Evolutionary conservation across 1,140 invertebrate genomes (phyloP), one percentile per base, ranked within the genome.

Genomic region (Lordiphosa collinella): DNA sequence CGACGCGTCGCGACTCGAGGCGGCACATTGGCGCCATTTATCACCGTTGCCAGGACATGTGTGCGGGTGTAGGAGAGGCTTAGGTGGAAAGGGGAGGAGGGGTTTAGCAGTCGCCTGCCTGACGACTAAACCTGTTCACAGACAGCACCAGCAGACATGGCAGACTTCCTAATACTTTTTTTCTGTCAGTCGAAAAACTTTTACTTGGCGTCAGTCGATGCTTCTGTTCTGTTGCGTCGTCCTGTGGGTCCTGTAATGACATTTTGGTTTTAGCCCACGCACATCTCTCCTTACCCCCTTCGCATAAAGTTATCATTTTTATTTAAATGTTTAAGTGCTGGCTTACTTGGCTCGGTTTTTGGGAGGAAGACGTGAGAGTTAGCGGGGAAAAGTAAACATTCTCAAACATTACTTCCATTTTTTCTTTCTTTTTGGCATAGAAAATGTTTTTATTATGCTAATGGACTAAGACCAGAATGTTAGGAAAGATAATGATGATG

Each of bases 21-120:
- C 85, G 86, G 69, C 86, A 82, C 69, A 79, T 78, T 88, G 86
- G 86, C 86, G 86, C 86, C 86, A 86, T 86, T 88, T 86, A 88
- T 88, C 80, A 86, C 86, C 86, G 86, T 79, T 86, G 58, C 79
- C 68, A 61, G 68, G 64, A 73, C 65, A 68, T 63, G 64, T 80
- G 76, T 40, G 54, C 60, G 47, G 29, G 65, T 16, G 63, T 34
- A 32, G 9, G 12, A 5, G 44, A 34, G 37, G 41, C 32, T 34
- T 44, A 29, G 10, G 25, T 34, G 37, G 54, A 8, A 29, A 29
- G 25, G 40, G 22, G 41, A 47, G 13, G 29, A 34, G 32, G 32
- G 43, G 18, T 31, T 22, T 25, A 29, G 46, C 50, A 58, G 63
- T 58, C 63, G 63, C 63, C 63, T 60, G 62, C 59, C 62, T 71